phyloP scores from a whole-genome alignment of 2,113 vertebrate species.

The Ranitomeya imitator region DNA sequence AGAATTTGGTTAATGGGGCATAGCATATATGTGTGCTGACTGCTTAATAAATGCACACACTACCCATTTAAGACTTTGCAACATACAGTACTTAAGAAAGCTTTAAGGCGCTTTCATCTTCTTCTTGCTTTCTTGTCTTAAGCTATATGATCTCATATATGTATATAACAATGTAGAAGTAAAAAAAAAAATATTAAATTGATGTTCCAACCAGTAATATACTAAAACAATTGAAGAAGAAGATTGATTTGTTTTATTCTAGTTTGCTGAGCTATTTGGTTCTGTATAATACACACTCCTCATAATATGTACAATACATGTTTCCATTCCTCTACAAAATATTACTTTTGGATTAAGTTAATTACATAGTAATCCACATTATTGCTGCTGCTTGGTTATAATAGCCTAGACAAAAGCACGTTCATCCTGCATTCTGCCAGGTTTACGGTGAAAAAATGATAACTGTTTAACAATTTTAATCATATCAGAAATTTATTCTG shows the following conservation, averaged over 20 bases:
- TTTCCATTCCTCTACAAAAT: background rate
- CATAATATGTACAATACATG: background rate
- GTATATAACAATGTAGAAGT: background rate
- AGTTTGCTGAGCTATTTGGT: no score
- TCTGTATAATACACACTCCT: no score
- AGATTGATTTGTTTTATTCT: no score
- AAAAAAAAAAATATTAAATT: no score
- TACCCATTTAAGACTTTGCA: background rate
- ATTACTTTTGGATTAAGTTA: background rate
- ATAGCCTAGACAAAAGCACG: background rate
- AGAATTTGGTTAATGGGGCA: slow-evolving; percentile 41
- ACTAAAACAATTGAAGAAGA: no score
- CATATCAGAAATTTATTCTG: background rate
- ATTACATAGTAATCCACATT: background rate
- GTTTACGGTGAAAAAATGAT: background rate
- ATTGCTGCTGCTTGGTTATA: background rate
- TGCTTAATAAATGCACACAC: slow-evolving; percentile 29
- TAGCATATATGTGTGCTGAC: slow-evolving; percentile 30
- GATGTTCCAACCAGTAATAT: no score
- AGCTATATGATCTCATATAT: background rate
- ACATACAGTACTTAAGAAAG: background rate
- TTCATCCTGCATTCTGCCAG: background rate
- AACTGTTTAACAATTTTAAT: background rate
- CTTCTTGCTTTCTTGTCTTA: background rate
- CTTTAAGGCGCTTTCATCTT: background rate